Evolutionary conservation across 1,140 invertebrate genomes (phyloP).

Genomic region (Stenopsyche tienmushanensis): DNA sequence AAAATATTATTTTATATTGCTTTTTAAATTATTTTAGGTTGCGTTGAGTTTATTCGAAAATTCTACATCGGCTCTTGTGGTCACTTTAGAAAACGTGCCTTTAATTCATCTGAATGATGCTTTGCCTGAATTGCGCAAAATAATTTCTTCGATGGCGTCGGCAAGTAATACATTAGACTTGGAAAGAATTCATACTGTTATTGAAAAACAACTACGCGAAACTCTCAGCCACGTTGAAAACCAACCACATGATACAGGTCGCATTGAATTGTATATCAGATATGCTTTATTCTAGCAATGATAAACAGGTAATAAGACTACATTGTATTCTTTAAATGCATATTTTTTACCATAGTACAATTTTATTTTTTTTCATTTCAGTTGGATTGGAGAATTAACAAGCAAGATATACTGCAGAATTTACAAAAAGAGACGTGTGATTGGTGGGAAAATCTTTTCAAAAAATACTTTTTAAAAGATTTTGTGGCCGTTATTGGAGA

Average conservation of each 20-base stretch:
- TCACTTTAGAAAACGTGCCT: slow-evolving; percentile 79
- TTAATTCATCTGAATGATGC: slow-evolving; percentile 65
- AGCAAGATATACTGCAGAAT: slow-evolving; percentile 63
- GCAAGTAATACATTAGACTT: slow-evolving; percentile 69
- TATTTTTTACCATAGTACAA: too few species aligned
- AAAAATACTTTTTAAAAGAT: slow-evolving; percentile 69
- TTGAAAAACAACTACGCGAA: slow-evolving; percentile 72
- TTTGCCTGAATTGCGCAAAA: slow-evolving; percentile 59
- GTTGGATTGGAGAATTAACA: slow-evolving; percentile 73
- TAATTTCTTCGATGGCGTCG: slow-evolving; percentile 54
- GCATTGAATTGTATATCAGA: slow-evolving; percentile 79
- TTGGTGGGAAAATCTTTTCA: slow-evolving; percentile 74
- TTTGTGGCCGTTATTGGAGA: slow-evolving; percentile 48
- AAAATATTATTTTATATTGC: slow-evolving; percentile 10
- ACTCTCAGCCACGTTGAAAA: slow-evolving; percentile 72
- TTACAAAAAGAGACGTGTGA: slow-evolving; percentile 62
- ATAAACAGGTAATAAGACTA: slow-evolving; percentile 73
- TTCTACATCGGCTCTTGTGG: slow-evolving; percentile 65
- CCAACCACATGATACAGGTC: slow-evolving; percentile 70
- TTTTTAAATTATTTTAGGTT: slow-evolving; percentile 57
- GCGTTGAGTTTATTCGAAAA: slow-evolving; percentile 71
- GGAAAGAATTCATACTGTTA: slow-evolving; percentile 69
- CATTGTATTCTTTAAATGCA: too few species aligned
- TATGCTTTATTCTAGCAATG: slow-evolving; percentile 75
- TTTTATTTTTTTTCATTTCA: too few species aligned